These are phyloP conservation scores for Calyptomena viridis DNA, from an alignment of 2,113 vertebrate species.

Conservation along the genomic window DNA sequence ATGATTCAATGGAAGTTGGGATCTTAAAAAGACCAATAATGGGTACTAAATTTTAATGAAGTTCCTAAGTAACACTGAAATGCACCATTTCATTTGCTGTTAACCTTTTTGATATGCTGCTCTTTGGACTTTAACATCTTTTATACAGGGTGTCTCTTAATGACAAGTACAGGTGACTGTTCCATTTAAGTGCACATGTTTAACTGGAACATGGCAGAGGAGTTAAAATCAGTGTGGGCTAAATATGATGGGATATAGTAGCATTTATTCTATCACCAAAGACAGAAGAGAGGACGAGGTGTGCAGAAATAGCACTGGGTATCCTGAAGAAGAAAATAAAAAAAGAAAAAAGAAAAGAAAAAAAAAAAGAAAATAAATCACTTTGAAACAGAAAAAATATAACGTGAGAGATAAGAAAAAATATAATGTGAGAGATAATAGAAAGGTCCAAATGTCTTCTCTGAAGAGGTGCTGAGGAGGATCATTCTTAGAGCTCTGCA, in stretches of 20 bases:
- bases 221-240: neutral
- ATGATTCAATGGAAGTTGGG: conserved; percentile 22
- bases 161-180: conserved; percentile 37
- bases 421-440: neutral
- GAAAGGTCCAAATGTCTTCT: neutral
- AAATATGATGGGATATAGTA: neutral
- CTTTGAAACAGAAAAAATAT: neutral
- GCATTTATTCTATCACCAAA: neutral
- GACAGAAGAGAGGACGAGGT: neutral
- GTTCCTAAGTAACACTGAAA: conserved; percentile 58
- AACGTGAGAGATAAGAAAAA: neutral
- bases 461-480: neutral
- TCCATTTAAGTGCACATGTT: conserved; percentile 25
- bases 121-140: conserved; percentile 55
- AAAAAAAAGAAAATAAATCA: neutral
- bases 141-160: conserved; percentile 21
- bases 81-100: conserved; percentile 61
- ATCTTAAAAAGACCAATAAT: conserved; percentile 58
- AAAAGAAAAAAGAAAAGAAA: too few species aligned
- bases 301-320: neutral
- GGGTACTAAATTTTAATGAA: conserved; percentile 72
- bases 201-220: neutral
- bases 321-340: neutral
- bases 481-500: neutral
- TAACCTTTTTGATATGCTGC: conserved; percentile 68